Evolutionary conservation across 2,888 invertebrate species (phyloP).

Genomic region (Ernsta delagoae): DNA sequence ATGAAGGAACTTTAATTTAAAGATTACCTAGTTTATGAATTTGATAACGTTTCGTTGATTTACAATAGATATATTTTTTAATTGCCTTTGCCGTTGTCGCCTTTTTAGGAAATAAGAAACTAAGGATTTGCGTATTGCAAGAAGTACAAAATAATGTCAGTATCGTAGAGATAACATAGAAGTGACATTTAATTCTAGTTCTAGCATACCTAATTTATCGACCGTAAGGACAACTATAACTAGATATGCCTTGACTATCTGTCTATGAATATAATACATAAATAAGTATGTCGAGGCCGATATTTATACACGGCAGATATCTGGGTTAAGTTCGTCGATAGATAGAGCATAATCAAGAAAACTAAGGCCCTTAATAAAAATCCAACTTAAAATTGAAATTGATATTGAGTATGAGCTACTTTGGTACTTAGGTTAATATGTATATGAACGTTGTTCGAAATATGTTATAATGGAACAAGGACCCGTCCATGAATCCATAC

Average conservation of each 20-base stretch:
- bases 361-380: conserved; percentile 7
- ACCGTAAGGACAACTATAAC: not conserved
- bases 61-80: too few relatives aligned
- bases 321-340: conserved; percentile 38
- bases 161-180: not conserved
- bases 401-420: too few relatives aligned
- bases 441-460: too few relatives aligned
- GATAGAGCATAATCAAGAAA: conserved; percentile 31
- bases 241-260: conserved; percentile 10
- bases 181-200: not conserved
- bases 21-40: too few relatives aligned
- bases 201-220: conserved; percentile 1
- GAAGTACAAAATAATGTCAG: not conserved
- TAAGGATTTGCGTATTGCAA: not conserved
- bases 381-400: too few relatives aligned
- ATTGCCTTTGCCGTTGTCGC: too few relatives aligned
- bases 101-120: not conserved
- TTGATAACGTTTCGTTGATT: too few relatives aligned
- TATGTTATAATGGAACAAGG: too few relatives aligned
- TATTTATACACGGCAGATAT: conserved; percentile 21
- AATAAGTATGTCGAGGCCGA: conserved; percentile 28
- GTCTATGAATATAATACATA: conserved; percentile 28
- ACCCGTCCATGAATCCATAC: too few relatives aligned
- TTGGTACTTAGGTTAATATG: too few relatives aligned
- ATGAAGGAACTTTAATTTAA: too few relatives aligned